Evolutionary conservation across 2,113 vertebrate genomes (phyloP).

Genomic region (Addax nasomaculatus): DNA sequence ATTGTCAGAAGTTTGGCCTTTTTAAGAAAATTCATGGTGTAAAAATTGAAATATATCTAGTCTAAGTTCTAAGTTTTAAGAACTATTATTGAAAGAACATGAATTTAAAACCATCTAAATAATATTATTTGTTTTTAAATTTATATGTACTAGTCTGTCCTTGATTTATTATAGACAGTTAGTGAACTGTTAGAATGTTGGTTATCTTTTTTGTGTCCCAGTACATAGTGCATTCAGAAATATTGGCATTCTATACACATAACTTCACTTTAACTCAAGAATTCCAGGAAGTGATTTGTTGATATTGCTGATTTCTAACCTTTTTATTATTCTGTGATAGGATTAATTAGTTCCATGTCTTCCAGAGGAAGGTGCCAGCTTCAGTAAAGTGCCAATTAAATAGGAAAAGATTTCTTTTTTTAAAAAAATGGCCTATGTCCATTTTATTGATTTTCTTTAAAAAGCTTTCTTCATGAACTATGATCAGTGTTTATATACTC

Average conservation of each 20-base stretch:
- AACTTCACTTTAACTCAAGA: slow-evolving; percentile 26
- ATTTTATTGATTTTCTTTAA: not conserved
- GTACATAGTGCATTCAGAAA: not conserved
- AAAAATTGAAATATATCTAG: not conserved
- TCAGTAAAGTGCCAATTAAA: slow-evolving; percentile 35
- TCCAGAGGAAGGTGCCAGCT: not conserved
- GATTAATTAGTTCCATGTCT: not conserved
- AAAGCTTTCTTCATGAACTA: not conserved
- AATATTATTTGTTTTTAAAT: slow-evolving; percentile 26
- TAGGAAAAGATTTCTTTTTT: not conserved
- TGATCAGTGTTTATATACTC: not conserved
- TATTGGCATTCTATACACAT: not conserved
- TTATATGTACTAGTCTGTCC: not conserved
- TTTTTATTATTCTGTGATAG: not conserved
- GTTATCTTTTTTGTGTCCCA: not conserved
- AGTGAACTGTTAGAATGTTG: not conserved
- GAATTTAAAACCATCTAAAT: slow-evolving; percentile 16
- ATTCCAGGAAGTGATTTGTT: slow-evolving; percentile 1
- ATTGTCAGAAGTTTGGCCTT: not conserved
- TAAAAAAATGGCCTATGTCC: not conserved
- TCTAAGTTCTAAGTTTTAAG: not conserved
- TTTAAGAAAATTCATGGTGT: not conserved
- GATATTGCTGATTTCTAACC: slow-evolving; percentile 7
- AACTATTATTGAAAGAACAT: not conserved
- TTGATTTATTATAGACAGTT: not conserved